These are phyloP conservation scores for Microtus pennsylvanicus DNA, from an alignment of 2,113 vertebrate species.

Conservation along the genomic window DNA sequence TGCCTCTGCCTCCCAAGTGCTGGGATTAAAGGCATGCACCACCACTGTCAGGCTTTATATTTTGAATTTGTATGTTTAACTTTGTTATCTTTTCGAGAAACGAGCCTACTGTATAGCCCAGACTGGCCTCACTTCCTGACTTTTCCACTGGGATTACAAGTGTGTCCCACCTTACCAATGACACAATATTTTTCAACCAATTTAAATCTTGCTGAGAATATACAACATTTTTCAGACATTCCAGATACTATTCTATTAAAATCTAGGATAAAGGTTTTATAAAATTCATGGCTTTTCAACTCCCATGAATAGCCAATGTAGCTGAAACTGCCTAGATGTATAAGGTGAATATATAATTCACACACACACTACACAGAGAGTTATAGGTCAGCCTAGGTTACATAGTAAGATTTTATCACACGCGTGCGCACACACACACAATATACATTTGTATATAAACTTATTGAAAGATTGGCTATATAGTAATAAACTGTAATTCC, in stretches of 20 bases:
- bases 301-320: background rate
- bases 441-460: background rate
- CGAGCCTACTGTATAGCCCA: background rate
- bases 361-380: background rate
- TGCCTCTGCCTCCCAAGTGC: too few relatives aligned
- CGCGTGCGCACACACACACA: background rate
- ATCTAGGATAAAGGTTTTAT: background rate
- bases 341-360: background rate
- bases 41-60: background rate
- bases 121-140: background rate
- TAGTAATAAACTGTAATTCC: background rate
- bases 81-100: background rate
- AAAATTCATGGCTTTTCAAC: conserved; percentile 33
- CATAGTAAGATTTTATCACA: background rate
- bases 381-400: background rate
- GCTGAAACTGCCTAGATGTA: background rate
- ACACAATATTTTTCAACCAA: conserved; percentile 44
- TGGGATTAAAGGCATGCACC: too few relatives aligned
- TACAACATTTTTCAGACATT: conserved; percentile 18
- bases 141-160: background rate
- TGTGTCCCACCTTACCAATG: background rate
- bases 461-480: background rate
- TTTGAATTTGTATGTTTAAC: background rate
- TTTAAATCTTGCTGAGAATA: conserved; percentile 46
- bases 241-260: background rate